Base-by-base conservation (phyloP, 2,888 invertebrate species). In the Pycnomerus fuliginosus region DNA sequence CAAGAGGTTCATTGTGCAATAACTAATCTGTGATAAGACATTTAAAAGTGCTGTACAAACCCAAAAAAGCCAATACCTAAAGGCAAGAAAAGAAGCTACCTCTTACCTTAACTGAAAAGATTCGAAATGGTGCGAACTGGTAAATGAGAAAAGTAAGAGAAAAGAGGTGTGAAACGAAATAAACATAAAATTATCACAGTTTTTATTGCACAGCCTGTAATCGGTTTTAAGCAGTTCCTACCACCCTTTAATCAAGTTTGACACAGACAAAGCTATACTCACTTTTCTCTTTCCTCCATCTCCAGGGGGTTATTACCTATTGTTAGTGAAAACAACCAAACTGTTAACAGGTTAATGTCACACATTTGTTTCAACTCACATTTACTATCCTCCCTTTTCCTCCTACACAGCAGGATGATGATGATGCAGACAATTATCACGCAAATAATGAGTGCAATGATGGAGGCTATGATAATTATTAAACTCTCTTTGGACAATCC, bases 221-320 rank as follows among this genome's bases (percentile, higher is more conserved):
- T 12, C 16, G 17, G 25, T 27, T 30, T 16, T 27, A 48, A 35
- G 36, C 48, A 4, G 15, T 24, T 40, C 31, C 27, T 38, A 38
- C 38, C 38, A 43, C 38, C 42, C 42, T 22, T 33, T 32, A 35
- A 42, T 28, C 44, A 36, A 30, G 32, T 44, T 17, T 42, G 29
- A 20, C 11, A 17, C 20, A 38, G 17, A 12, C 5, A 20, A 10
- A 13, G 15, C n/a, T 20, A 29, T 47, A 87, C 88, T 88, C 83
- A 88, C 88, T 88, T 88, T 76, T 88, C 87, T 69, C 87, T 80
- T 74, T 88, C 87, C 74, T 87, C 87, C 80, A 87, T 77, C 71
- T 86, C 85, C 74, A 86, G 82, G 56, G 85, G 83, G 74, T 82
- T 86, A 80, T 84, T 86, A 78, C 85, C 87, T 87, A 80, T 72